phyloP scores from a whole-genome alignment of 2,797 vertebrate genomes.

The Neosilurus hyrtlii region DNA sequence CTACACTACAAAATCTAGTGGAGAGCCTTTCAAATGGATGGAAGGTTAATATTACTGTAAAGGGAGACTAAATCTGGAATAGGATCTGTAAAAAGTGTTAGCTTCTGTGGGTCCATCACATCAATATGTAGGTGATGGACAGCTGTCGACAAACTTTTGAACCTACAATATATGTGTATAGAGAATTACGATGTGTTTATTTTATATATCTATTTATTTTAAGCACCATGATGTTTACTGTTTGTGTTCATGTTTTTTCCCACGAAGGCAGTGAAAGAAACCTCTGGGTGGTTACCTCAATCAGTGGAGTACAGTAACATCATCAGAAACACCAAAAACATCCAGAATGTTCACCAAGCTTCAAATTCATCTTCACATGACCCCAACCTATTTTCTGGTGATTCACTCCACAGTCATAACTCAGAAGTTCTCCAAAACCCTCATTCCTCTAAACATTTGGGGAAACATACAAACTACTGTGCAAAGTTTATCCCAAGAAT shows the following conservation, averaged over 20 bases:
- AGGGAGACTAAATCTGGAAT: not conserved
- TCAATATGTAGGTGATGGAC: not conserved
- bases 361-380: constrained; percentile 28
- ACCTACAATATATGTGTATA: not conserved
- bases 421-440: constrained; percentile 36
- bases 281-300: constrained; percentile 53
- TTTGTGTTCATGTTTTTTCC: not conserved
- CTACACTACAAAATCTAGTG: not conserved
- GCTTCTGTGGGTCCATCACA: no score
- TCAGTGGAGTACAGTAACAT: constrained; percentile 41
- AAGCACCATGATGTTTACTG: not conserved
- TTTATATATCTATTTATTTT: not conserved
- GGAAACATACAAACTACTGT: constrained; percentile 18
- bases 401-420: constrained; percentile 41
- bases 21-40: not conserved
- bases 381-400: constrained; percentile 21
- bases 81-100: not conserved
- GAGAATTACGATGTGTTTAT: not conserved
- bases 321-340: constrained; percentile 38
- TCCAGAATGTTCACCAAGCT: constrained; percentile 38
- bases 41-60: not conserved
- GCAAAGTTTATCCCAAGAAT: constrained; percentile 9
- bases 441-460: not conserved
- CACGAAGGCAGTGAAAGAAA: constrained; percentile 8
- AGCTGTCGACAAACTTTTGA: not conserved